Conservation (phyloP, 2,113 vertebrate genomes). For the Menura novaehollandiae region DNA sequence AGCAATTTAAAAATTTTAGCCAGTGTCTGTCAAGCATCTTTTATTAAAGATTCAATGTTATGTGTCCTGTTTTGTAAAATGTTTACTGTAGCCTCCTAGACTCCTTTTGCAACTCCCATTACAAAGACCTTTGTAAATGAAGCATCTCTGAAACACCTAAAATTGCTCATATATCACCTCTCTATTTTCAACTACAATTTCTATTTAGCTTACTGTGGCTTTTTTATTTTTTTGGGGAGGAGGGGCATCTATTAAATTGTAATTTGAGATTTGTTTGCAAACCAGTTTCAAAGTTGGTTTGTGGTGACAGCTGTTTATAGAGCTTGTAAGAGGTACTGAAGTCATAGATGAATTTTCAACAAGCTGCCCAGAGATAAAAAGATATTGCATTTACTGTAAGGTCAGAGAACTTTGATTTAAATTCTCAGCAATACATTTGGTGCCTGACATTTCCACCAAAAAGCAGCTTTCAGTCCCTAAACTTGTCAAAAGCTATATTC, state of each 20-base stretch:
- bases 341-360: not conserved
- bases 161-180: not conserved
- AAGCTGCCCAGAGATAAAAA: not conserved
- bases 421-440: not conserved
- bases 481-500: not conserved
- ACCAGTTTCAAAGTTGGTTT: not conserved
- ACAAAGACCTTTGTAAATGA: not conserved
- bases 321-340: not conserved
- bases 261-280: not conserved
- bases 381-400: not conserved
- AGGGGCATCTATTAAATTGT: not conserved
- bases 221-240: not conserved
- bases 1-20: not conserved
- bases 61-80: not conserved
- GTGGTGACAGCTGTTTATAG: not conserved
- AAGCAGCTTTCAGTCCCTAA: constrained; percentile 10
- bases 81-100: not conserved
- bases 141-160: not conserved
- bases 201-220: not conserved
- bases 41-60: not conserved
- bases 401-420: not conserved
- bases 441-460: not conserved
- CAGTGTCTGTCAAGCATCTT: not conserved
- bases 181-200: not conserved
- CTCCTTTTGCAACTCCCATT: not conserved